phyloP scores from a whole-genome alignment of 2,797 vertebrate species.

The Remorina albescens region DNA sequence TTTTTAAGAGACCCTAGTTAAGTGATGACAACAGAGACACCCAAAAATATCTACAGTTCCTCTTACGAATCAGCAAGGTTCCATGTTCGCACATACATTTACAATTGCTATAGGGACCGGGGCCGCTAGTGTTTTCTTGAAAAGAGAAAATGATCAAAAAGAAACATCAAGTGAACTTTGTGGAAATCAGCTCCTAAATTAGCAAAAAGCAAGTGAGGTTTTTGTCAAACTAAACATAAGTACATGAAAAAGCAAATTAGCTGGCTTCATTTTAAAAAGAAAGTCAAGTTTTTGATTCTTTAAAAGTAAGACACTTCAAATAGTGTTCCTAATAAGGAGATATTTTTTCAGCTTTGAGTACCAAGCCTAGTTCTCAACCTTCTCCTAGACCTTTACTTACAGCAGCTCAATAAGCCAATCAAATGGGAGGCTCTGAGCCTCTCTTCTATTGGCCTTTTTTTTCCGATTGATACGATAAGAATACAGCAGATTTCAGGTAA shows the following conservation, averaged over 20 bases:
- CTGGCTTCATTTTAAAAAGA: not conserved
- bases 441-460: no score
- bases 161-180: not conserved
- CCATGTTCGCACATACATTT: not conserved
- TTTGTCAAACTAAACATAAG: not conserved
- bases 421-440: no score
- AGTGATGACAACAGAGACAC: slow-evolving; percentile 27
- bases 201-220: no score
- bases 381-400: no score
- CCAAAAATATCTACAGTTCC: slow-evolving; percentile 9
- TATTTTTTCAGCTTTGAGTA: not conserved
- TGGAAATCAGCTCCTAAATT: not conserved
- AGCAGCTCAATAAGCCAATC: no score
- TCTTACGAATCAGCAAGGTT: slow-evolving; percentile 1
- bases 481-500: no score
- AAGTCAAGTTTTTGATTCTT: not conserved
- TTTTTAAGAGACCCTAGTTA: slow-evolving; percentile 33
- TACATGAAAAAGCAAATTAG: not conserved
- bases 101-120: not conserved
- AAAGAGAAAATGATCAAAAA: not conserved
- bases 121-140: not conserved
- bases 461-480: no score
- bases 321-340: no score
- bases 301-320: not conserved
- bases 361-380: no score